Evolutionary conservation across 1,140 invertebrate species (phyloP).

Genomic region (Diabrotica undecimpunctata): DNA sequence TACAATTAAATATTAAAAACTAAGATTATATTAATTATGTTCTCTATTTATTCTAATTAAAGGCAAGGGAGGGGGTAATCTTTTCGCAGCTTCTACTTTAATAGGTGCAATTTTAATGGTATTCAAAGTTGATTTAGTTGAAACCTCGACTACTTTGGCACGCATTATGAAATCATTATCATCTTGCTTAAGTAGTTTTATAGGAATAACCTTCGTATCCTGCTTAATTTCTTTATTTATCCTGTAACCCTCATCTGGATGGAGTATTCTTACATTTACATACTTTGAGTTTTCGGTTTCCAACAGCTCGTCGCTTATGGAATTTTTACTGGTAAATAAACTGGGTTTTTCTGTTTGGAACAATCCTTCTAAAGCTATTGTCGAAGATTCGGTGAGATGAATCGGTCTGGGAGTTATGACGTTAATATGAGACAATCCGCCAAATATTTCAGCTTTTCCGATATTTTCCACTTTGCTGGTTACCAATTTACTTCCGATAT

Average conservation of each 20-base stretch:
- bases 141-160: constrained; percentile 42
- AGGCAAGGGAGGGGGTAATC: constrained; percentile 22
- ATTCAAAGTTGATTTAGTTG: constrained; percentile 31
- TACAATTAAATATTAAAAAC: neutral
- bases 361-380: constrained; percentile 59
- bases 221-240: constrained; percentile 13
- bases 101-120: constrained; percentile 45
- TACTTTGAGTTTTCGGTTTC: constrained; percentile 39
- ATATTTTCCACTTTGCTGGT: constrained; percentile 16
- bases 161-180: constrained; percentile 36
- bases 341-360: constrained; percentile 52
- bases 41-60: constrained; percentile 9
- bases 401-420: constrained; percentile 41
- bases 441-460: constrained; percentile 35
- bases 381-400: constrained; percentile 53
- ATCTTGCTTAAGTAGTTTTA: constrained; percentile 34
- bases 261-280: constrained; percentile 41
- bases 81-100: constrained; percentile 35
- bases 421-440: constrained; percentile 40
- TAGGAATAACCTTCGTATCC: constrained; percentile 27
- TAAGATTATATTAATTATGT: constrained; percentile 5
- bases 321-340: constrained; percentile 17
- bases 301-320: constrained; percentile 38
- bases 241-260: constrained; percentile 26
- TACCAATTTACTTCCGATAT: constrained; percentile 22